phyloP scores from a whole-genome alignment of 2,888 invertebrate genomes.

The Polydrusus tereticollis region DNA sequence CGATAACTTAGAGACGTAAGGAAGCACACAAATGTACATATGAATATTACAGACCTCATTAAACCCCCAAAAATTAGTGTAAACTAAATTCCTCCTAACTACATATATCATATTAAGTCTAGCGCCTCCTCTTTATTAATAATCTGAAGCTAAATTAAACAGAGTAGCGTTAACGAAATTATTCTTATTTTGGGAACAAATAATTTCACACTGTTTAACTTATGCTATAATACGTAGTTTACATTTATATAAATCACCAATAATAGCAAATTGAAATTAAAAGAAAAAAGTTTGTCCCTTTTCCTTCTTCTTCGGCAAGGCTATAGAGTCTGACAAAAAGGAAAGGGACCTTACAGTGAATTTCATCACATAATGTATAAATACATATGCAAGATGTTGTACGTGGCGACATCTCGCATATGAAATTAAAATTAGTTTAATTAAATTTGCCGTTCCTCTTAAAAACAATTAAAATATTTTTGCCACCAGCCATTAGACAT shows the following conservation, averaged over 20 bases:
- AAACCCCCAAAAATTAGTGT: constrained; percentile 15
- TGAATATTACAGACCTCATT: constrained; percentile 12
- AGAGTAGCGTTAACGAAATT: neutral
- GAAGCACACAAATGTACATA: constrained; percentile 26
- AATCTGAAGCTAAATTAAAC: constrained; percentile 2
- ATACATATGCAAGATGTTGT: too few species aligned
- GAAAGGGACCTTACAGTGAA: too few species aligned
- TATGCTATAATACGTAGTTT: neutral
- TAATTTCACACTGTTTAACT: neutral
- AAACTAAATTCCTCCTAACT: constrained; percentile 8
- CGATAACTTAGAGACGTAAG: neutral
- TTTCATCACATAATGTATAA: too few species aligned
- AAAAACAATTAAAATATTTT: neutral
- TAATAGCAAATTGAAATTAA: neutral
- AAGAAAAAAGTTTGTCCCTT: neutral
- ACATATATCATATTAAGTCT: constrained; percentile 13
- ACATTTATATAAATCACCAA: neutral
- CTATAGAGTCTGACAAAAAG: too few species aligned
- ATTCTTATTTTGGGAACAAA: neutral
- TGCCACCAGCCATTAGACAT: too few species aligned
- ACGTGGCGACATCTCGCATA: too few species aligned
- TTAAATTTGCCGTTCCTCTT: neutral
- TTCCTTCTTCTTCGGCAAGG: too few species aligned
- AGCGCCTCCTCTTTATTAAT: neutral
- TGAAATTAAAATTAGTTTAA: neutral